Base-by-base conservation (phyloP, 1,140 invertebrate species). In the Lithobius niger region DNA sequence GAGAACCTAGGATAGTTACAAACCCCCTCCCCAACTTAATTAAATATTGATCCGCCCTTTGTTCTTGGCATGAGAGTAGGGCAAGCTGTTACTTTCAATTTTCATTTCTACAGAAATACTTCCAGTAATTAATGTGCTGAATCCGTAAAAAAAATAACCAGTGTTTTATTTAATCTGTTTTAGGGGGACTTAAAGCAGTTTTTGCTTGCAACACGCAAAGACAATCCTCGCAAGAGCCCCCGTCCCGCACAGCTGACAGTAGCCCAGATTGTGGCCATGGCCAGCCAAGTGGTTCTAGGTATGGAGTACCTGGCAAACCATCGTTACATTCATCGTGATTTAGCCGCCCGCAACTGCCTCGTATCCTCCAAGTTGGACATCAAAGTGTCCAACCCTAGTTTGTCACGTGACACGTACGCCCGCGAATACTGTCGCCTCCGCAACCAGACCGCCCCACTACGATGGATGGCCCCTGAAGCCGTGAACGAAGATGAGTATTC, bases 161-260 rank as follows among this genome's bases (percentile, higher is more conserved):
- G n/a, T n/a, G n/a, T n/a, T n/a, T n/a, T n/a, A n/a, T n/a, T 45
- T 6, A 28, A 28, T 51, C 44, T 25, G 61, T 67, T 65, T 61
- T 60, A 88, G 84, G 91, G 90, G n/a, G 90, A 94, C 68, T 72
- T 94, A 50, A 95, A 94, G 61, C 88, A 89, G 66, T 94, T 93
- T 70, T 72, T 95, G n/a, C 70, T 88, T 44, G 86, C 90, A 2
- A 92, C 89, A 0, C 73, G 80, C 19, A 78, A 81, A 59, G 77
- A 79, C 59, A 69, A 69, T 44, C 51, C 58, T 64, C 55, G 67
- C 26, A 69, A 68, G 54, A 62, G 68, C 49, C 69, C 64, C 24
- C 53, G 63, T 4, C 75, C 79, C 2, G 78, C 81, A 0, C 79
- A 82, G 24, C 68, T 91, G 0, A 79, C 79, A 1, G 73, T 79